Base-by-base conservation (phyloP, 2,888 invertebrate species). In the Trypoxylon attenuatum region DNA sequence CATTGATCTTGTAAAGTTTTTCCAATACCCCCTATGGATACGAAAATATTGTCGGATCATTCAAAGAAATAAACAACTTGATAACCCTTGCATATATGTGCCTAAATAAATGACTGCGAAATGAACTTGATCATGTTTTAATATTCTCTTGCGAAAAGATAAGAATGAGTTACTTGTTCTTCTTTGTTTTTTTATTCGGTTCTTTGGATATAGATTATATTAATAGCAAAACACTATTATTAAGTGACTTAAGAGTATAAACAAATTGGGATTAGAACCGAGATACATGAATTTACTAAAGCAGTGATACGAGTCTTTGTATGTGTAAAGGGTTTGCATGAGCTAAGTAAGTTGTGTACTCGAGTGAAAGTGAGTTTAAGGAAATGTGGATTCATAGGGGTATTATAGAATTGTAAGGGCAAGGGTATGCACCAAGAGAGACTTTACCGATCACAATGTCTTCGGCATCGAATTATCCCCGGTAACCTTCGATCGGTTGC, bases 401-500 rank as follows among this genome's bases (percentile, higher is more conserved):
- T n/a, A n/a, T n/a, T n/a, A n/a, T n/a, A n/a, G n/a, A n/a, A n/a
- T n/a, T n/a, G n/a, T n/a, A n/a, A n/a, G n/a, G n/a, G n/a, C n/a
- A n/a, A n/a, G n/a, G n/a, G n/a, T n/a, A n/a, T n/a, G n/a, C n/a
- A n/a, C n/a, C n/a, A n/a, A n/a, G n/a, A n/a, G n/a, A n/a, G n/a
- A n/a, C n/a, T n/a, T n/a, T n/a, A n/a, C n/a, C n/a, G n/a, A n/a
- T n/a, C n/a, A n/a, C n/a, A n/a, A n/a, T n/a, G 29, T 75, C 73
- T 51, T 50, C 16, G 41, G 15, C 55, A 27, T 33, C n/a, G 5
- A 6, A 33, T 10, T 13, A 33, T 33, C n/a, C n/a, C n/a, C 33
- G 33, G 33, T 76, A 78, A 80, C 77, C 77, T 76, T 80, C 65
- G 76, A 69, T 69, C 69, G 53, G 46, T 57, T 45, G 49, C 22